Percentiles rank a stretch among this genome's conserved stretches.
These are phyloP conservation scores for Ploceus nigricollis DNA, from an alignment of 2,113 vertebrate species.

Conservation along the genomic window DNA sequence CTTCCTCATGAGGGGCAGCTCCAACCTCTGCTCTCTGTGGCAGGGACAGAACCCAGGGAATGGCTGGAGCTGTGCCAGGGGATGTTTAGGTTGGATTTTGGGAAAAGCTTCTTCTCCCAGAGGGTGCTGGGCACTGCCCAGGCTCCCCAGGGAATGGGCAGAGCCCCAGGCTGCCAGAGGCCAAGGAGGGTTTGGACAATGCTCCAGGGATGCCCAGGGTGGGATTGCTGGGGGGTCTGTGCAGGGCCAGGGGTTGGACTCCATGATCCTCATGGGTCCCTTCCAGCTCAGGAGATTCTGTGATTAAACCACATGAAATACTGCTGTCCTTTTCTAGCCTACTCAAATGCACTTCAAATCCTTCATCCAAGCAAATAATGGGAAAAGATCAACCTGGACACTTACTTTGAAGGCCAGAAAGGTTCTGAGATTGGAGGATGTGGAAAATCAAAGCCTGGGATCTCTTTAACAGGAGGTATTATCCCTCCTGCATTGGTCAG, in stretches of 20 bases:
- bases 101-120: neutral
- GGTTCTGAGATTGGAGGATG: neutral
- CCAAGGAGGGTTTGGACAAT: rapidly evolving
- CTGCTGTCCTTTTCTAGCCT: neutral
- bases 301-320: neutral
- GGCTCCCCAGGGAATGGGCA: neutral
- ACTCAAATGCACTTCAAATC: neutral
- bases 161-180: neutral
- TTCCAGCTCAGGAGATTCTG: neutral
- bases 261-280: rapidly evolving
- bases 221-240: neutral
- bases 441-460: neutral
- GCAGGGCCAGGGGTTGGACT: rapidly evolving
- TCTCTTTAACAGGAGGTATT: neutral
- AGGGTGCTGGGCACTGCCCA: neutral
- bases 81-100: rapidly evolving
- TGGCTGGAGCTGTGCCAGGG: rapidly evolving
- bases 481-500: neutral
- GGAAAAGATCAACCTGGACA: neutral
- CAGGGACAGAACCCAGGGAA: neutral
- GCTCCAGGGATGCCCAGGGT: rapidly evolving
- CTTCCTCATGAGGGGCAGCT: rapidly evolving
- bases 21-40: neutral
- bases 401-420: neutral
- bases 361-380: neutral